Percentiles rank a stretch among this genome's conserved stretches.
phyloP scores from a whole-genome alignment of 2,797 vertebrate species.

The Scyliorhinus canicula region DNA sequence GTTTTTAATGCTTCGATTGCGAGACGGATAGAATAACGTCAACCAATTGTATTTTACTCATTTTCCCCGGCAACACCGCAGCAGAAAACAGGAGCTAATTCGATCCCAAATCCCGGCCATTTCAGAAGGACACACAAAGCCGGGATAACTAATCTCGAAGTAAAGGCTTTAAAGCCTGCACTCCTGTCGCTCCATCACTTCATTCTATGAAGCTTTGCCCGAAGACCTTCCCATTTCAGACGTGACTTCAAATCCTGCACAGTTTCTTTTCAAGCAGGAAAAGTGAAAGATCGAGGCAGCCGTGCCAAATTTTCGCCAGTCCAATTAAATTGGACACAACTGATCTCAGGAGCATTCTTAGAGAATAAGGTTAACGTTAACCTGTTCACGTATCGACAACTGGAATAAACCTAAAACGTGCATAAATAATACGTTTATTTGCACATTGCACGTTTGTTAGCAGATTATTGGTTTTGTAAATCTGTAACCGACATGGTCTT shows the following conservation, averaged over 20 bases:
- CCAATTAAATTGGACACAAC: neutral
- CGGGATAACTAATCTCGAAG: neutral
- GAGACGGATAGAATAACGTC: constrained; percentile 30
- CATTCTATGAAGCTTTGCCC: neutral
- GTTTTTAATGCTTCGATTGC: constrained; percentile 25
- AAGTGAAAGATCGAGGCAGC: neutral
- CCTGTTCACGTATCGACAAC: neutral
- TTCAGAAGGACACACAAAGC: constrained; percentile 3
- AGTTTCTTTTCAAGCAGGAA: neutral
- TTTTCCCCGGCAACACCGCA: neutral
- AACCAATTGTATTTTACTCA: constrained; percentile 12
- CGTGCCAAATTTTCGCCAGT: neutral
- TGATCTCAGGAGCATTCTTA: neutral
- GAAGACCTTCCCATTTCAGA: neutral
- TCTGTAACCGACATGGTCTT: neutral
- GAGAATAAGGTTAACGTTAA: neutral
- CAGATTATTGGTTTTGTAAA: neutral
- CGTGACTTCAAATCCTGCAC: neutral
- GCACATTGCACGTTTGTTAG: neutral
- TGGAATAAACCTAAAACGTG: neutral
- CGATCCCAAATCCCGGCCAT: constrained; percentile 19
- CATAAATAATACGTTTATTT: neutral
- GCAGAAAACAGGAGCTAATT: constrained; percentile 1
- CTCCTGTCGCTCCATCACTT: neutral
- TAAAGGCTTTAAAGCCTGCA: neutral